phyloP scores from a whole-genome alignment of 2,797 vertebrate genomes.

The Alfaro cultratus region DNA sequence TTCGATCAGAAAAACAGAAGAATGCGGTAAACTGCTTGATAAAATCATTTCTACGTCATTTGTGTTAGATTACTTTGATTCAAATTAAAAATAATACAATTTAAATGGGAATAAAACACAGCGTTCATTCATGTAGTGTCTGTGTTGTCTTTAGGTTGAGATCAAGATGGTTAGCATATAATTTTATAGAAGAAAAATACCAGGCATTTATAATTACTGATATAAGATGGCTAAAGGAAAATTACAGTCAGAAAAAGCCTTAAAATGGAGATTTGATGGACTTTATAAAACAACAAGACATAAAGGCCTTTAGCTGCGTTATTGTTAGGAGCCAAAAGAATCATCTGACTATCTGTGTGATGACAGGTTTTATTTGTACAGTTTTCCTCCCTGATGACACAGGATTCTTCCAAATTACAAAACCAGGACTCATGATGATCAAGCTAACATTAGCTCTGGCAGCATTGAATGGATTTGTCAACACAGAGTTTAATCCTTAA shows the following conservation, averaged over 20 bases:
- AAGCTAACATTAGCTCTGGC: not conserved
- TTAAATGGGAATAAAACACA: not conserved
- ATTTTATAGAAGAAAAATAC: not conserved
- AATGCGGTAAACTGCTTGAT: not conserved
- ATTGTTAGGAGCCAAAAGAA: not conserved
- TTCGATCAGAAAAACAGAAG: not conserved
- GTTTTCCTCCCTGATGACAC: not conserved
- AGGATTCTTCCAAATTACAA: not conserved
- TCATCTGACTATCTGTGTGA: not conserved
- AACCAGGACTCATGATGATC: not conserved
- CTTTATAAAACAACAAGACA: not conserved
- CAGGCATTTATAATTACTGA: not conserved
- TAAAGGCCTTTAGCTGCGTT: not conserved
- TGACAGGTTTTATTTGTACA: not conserved
- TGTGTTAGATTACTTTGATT: not conserved
- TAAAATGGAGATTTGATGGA: not conserved
- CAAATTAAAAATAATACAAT: not conserved
- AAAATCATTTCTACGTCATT: not conserved
- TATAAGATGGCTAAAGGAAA: not conserved
- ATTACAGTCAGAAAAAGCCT: not conserved
- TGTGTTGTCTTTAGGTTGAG: not conserved
- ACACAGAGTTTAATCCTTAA: constrained; percentile 8
- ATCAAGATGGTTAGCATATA: no score
- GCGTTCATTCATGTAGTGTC: not conserved
- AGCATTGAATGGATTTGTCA: not conserved